phyloP scores from a whole-genome alignment of 2,888 invertebrate genomes.

The Chalcosyrphus nemorum region DNA sequence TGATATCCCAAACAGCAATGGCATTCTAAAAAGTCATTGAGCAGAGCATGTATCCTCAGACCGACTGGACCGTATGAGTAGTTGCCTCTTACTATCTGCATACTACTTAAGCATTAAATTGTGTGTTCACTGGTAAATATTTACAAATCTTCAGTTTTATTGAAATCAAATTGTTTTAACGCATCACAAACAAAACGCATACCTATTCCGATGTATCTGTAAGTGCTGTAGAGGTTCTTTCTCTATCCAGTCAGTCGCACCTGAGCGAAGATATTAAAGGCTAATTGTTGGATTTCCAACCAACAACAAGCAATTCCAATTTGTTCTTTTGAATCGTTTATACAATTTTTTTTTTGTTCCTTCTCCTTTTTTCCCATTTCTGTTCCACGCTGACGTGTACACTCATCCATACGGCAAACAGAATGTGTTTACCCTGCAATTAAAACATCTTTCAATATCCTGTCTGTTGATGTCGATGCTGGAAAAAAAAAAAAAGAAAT shows the following conservation, averaged over 20 bases:
- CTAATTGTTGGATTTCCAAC: constrained; percentile 68
- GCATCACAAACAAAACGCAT: constrained; percentile 51
- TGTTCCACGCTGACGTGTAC: constrained; percentile 42
- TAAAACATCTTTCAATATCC: constrained; percentile 73
- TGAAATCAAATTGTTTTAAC: constrained; percentile 65
- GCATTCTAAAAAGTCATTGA: constrained; percentile 22
- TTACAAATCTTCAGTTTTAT: constrained; percentile 68
- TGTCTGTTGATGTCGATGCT: constrained; percentile 71
- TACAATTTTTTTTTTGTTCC: neutral
- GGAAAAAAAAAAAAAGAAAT: constrained; percentile 44
- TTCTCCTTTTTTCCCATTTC: neutral
- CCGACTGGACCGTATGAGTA: neutral
- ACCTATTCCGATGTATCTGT: constrained; percentile 9
- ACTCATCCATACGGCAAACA: constrained; percentile 63
- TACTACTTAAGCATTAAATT: constrained; percentile 65
- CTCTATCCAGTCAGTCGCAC: too few relatives aligned
- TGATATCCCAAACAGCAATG: neutral
- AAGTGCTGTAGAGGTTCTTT: constrained; percentile 12
- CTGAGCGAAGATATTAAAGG: constrained; percentile 44
- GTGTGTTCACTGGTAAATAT: constrained; percentile 61
- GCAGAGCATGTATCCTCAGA: neutral
- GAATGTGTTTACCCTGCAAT: constrained; percentile 72
- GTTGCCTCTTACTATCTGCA: constrained; percentile 45
- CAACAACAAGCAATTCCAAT: constrained; percentile 58
- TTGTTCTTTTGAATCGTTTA: constrained; percentile 48